phyloP scores from a whole-genome alignment of 2,888 invertebrate genomes.

The Arge pagana region DNA sequence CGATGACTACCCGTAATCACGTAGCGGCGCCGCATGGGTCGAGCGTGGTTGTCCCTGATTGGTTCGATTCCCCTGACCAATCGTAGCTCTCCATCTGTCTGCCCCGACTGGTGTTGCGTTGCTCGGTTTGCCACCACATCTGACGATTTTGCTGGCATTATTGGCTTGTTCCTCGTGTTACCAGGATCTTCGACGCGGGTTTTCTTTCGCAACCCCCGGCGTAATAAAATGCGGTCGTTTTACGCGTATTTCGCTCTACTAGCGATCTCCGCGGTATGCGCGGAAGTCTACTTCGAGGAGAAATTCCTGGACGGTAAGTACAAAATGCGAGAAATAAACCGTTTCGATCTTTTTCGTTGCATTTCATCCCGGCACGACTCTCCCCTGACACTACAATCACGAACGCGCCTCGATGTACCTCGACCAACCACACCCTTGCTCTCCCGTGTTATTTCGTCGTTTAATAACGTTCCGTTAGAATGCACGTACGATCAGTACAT shows the following conservation, averaged over 20 bases:
- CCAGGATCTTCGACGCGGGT: constrained; percentile 46
- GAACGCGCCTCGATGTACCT: too few species aligned
- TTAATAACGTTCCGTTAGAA: too few species aligned
- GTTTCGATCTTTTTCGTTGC: too few species aligned
- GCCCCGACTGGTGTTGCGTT: constrained; percentile 43
- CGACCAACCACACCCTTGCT: too few species aligned
- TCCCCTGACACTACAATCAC: too few species aligned
- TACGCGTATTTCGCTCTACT: constrained; percentile 66
- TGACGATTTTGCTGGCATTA: constrained; percentile 41
- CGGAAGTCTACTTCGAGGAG: constrained; percentile 79
- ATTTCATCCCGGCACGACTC: too few species aligned
- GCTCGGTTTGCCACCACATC: constrained; percentile 51
- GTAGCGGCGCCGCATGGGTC: constrained; percentile 48
- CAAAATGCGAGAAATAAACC: too few species aligned
- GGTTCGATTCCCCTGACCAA: constrained; percentile 63
- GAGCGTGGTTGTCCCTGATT: constrained; percentile 74
- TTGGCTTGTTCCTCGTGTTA: constrained; percentile 54
- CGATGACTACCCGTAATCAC: constrained; percentile 42
- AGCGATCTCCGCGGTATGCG: constrained; percentile 65
- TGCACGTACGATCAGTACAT: too few species aligned
- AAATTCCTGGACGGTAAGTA: constrained; percentile 80
- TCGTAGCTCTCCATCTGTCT: constrained; percentile 73
- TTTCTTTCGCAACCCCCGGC: constrained; percentile 31
- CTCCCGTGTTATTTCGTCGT: too few species aligned
- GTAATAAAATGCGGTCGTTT: constrained; percentile 63